Base-by-base conservation (phyloP, 1,140 invertebrate genomes). In the Hypsibius dujardini region DNA sequence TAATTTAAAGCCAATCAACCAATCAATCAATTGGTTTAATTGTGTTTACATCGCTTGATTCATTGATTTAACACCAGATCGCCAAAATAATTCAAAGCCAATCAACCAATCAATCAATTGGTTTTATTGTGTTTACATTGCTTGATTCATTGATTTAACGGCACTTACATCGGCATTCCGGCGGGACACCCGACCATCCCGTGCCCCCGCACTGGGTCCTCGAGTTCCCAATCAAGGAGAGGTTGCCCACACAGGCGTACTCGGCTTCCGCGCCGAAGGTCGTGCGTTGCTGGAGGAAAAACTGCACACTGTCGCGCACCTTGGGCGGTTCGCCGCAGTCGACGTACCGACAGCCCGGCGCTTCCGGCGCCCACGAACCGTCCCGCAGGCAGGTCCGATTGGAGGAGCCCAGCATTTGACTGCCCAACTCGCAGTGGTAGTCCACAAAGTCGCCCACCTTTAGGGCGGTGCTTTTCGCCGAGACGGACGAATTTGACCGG, bases 141-240 rank as follows among this genome's bases (percentile, higher is more conserved):
- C 50, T 12, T 7, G 50, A 7, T 12, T 12, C 7, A n/a, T 12
- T 56, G n/a, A 56, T 12, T 56, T 7, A n/a, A 56, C n/a, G 7
- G n/a, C 7, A 12, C 50, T 67, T 67, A 67, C 62, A 67, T 12
- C 62, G 62, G 62, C 62, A 67, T 67, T 67, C 62, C 12, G 62
- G 62, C 45, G 62, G 62, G 3, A 42, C 62, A 42, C 62, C 62
- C 3, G 62, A 15, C 62, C 62, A 67, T 42, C 62, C 62, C 12
- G 12, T 42, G 3, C 12, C 12, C 3, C 12, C 42, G 45, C 62
- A 67, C 3, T 67, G 42, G 12, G 62, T 45, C 42, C 42, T 12
- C 12, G 62, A 12, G 42, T 42, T 67, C 3, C 62, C 62, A 42
- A 67, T 67, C 7, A 67, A 42, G 12, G 62, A 67, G 12, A 67